A percentile compares a stretch with the other conserved stretches of the same genome.
Evolutionary conservation across 2,888 invertebrate species (phyloP).

Genomic region (Branchellion lobata): DNA sequence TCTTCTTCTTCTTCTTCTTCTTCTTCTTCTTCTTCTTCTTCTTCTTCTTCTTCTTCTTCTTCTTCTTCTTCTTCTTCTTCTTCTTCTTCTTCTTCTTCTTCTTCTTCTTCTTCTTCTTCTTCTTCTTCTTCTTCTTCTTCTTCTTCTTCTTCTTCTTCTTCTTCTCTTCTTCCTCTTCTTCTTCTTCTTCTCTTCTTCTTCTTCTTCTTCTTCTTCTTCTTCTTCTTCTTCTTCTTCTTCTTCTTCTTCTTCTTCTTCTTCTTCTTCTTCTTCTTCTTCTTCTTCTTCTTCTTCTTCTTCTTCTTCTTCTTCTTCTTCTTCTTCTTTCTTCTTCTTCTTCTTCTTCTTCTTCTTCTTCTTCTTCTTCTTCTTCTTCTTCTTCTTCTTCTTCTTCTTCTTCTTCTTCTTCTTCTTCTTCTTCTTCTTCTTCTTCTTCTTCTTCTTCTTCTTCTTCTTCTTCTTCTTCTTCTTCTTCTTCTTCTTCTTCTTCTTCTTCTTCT

Average conservation of each 20-base stretch:
- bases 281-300: not conserved
- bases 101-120: not conserved
- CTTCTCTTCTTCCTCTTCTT: too few species aligned
- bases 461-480: not conserved
- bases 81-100: not conserved
- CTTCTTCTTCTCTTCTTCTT: not conserved
- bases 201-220: not conserved
- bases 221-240: not conserved
- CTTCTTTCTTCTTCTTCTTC: not conserved
- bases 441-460: not conserved
- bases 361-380: not conserved
- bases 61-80: not conserved
- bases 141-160: not conserved
- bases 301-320: not conserved
- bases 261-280: not conserved
- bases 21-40: not conserved
- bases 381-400: not conserved
- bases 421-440: not conserved
- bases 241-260: not conserved
- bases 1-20: not conserved
- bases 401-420: not conserved
- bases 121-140: not conserved
- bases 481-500: not conserved
- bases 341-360: not conserved
- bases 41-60: not conserved